Evolutionary conservation across 30 jellyfish, hydroid and myxozoan genomes (phyloP).

Genomic region (Hydractinia echinata): DNA sequence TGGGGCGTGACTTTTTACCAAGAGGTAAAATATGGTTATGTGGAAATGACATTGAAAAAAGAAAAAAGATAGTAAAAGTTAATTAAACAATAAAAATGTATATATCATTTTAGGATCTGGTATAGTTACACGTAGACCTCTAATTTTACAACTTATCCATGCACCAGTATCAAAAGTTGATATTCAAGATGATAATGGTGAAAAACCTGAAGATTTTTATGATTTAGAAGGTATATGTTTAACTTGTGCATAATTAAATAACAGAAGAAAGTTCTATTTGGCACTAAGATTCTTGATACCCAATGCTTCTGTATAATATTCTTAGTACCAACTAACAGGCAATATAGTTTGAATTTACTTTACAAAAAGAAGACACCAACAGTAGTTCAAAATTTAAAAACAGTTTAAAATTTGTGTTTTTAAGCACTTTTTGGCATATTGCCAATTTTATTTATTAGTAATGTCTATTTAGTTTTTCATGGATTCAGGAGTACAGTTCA

Average conservation of each 20-base stretch:
- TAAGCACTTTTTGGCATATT: no score
- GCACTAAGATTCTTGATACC: no score
- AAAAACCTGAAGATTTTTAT: background rate
- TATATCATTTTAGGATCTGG: slow-evolving; percentile 66
- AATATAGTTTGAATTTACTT: no score
- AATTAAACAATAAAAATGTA: background rate
- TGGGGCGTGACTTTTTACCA: slow-evolving; percentile 88
- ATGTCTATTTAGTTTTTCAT: no score
- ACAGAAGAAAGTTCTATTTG: no score
- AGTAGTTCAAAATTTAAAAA: no score
- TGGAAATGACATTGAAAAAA: background rate
- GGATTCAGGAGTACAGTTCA: no score
- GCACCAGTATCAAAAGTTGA: slow-evolving; percentile 37
- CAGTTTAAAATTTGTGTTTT: no score
- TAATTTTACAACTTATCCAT: slow-evolving; percentile 75
- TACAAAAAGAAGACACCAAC: no score
- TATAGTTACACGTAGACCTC: slow-evolving; percentile 86
- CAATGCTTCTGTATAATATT: no score
- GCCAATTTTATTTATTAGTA: no score
- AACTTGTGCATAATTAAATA: background rate
- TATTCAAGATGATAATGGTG: background rate
- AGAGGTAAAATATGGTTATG: slow-evolving; percentile 47
- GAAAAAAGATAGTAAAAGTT: background rate
- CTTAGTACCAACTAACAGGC: no score
- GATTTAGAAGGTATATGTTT: background rate